A percentile compares a stretch with the other conserved stretches of the same genome.
phyloP scores from a whole-genome alignment of 2,888 invertebrate genomes.

The Pandemis cinnamomeana region DNA sequence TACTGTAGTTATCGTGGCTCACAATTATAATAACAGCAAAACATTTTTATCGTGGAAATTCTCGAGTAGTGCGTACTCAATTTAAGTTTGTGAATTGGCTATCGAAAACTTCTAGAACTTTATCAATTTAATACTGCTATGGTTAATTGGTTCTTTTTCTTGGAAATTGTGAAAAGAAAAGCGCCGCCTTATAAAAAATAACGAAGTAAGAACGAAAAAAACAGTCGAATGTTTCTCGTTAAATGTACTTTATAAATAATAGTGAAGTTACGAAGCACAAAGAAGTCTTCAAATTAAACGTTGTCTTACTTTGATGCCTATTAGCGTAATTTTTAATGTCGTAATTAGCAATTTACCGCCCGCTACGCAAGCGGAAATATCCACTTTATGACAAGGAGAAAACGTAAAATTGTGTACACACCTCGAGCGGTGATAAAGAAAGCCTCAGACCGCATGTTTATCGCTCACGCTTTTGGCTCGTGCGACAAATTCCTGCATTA shows the following conservation, averaged over 20 bases:
- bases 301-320: too few species aligned
- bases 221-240: neutral
- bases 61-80: neutral
- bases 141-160: neutral
- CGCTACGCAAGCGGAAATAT: too few species aligned
- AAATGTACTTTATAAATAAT: neutral
- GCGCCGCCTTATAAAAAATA: neutral
- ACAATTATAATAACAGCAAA: neutral
- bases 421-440: too few species aligned
- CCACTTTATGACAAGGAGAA: too few species aligned
- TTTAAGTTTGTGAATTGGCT: conserved; percentile 34
- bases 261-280: neutral
- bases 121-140: conserved; percentile 15
- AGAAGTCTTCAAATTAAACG: neutral
- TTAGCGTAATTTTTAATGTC: too few species aligned
- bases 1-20: too few species aligned
- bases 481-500: too few species aligned
- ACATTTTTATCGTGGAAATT: neutral
- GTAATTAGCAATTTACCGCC: too few species aligned
- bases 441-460: too few species aligned
- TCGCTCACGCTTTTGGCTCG: too few species aligned
- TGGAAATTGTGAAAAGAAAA: neutral
- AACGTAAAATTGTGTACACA: too few species aligned
- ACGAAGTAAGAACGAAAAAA: neutral
- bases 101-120: conserved; percentile 16